Base-by-base conservation (phyloP, 2,113 vertebrate species). In the Caranx ignobilis region DNA sequence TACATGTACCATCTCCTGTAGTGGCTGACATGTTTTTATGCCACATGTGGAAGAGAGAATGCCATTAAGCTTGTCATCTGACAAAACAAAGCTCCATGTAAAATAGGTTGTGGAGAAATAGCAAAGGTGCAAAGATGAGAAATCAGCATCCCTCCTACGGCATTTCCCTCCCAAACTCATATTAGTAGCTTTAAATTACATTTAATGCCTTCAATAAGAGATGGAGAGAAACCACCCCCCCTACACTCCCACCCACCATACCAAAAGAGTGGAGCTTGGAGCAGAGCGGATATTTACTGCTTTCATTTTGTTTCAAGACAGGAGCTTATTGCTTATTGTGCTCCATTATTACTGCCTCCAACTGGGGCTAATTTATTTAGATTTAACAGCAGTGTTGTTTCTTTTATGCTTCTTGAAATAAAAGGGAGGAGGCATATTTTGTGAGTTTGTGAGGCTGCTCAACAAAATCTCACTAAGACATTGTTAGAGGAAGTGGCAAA, bases 351-450 rank as follows among this genome's bases (percentile, higher is more conserved):
- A 93, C 85, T 94, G 83, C 76, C 88, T 94, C 92, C 91, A 94
- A 95, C 93, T 88, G 92, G 93, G 93, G 88, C 81, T 92, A 94
- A 95, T 95, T 95, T 94, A 94, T 95, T 95, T 93, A 92, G 92
- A 95, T 95, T 95, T 94, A 94, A 95, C 88, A 75, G 82, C 88
- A 89, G 82, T 91, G 89, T 91, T 93, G 90, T 94, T 93, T 92
- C 77, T 88, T 87, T 90, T 91, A 94, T 93, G 87, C 60, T 35
- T 88, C 92, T 87, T 68, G 19, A 15, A 79, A 67, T 73, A 85
- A 88, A 52, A 52, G 5, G 37, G 19, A 4, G 34, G 19, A 4
- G 3, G 18, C 26, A 62, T 50, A 48, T 73, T 63, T 26, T 85
- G 62, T 70, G 55, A 80, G 79, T 75, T 86, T 87, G n/a, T n/a